Evolutionary conservation across 1,140 invertebrate species (phyloP).

Genomic region (Sitobion miscanthi): DNA sequence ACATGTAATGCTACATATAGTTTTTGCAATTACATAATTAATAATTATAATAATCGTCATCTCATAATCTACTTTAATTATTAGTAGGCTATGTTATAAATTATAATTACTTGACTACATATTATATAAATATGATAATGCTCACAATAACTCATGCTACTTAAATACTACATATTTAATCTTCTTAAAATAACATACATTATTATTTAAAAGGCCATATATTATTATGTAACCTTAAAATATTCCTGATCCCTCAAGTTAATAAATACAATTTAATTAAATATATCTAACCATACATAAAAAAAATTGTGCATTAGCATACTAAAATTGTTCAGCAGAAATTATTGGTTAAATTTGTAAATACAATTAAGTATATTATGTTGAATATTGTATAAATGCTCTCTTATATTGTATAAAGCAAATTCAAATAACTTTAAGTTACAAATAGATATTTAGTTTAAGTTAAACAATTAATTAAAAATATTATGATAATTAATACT

Average conservation of each 20-base stretch:
- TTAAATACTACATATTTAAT: slow-evolving; percentile 48
- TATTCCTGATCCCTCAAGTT: slow-evolving; percentile 55
- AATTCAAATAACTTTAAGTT: slow-evolving; percentile 12
- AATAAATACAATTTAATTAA: slow-evolving; percentile 36
- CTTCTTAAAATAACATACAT: slow-evolving; percentile 39
- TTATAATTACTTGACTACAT: slow-evolving; percentile 42
- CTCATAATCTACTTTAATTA: slow-evolving; percentile 39
- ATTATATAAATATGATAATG: slow-evolving; percentile 50
- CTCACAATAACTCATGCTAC: slow-evolving; percentile 55
- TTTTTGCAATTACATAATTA: slow-evolving; percentile 43
- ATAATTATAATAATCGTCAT: slow-evolving; percentile 42
- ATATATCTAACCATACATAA: slow-evolving; percentile 24
- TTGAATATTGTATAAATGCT: slow-evolving; percentile 35
- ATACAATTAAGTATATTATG: slow-evolving; percentile 13
- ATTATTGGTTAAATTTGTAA: slow-evolving; percentile 34
- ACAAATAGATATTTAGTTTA: slow-evolving; percentile 26
- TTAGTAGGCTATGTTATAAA: slow-evolving; percentile 45
- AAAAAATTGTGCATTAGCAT: slow-evolving; percentile 42
- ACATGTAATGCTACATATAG: slow-evolving; percentile 52
- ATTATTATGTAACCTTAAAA: slow-evolving; percentile 19
- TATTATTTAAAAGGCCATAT: slow-evolving; percentile 12
- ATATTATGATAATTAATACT: slow-evolving; percentile 29
- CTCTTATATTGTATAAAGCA: slow-evolving; percentile 4
- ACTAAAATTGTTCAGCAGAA: slow-evolving; percentile 48
- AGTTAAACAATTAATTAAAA: slow-evolving; percentile 17